Percentiles rank a stretch among this genome's conserved stretches.
Conservation (phyloP, 2,113 vertebrate genomes). For the Periophthalmodon schlosseri region DNA sequence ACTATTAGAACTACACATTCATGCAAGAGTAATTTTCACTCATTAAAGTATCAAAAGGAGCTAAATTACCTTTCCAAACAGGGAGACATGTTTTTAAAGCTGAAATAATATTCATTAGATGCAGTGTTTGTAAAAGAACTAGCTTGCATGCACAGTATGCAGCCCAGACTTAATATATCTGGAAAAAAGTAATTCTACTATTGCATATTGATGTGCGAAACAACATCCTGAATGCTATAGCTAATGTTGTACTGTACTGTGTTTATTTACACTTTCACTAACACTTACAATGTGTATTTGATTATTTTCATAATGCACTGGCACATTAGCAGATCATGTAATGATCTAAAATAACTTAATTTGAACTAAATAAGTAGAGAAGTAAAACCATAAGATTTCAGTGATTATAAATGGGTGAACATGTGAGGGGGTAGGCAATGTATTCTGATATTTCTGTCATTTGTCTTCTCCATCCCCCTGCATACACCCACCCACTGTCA, state of each 20-base stretch:
- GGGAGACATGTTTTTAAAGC: not conserved
- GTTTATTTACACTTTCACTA: too few species aligned
- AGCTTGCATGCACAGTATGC: not conserved
- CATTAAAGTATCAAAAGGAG: slow-evolving; percentile 7
- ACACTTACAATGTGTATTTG: not conserved
- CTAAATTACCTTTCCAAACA: slow-evolving; percentile 4
- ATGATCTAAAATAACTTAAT: too few species aligned
- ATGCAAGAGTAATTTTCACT: not conserved
- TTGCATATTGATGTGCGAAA: too few species aligned
- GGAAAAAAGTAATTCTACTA: too few species aligned
- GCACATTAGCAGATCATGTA: too few species aligned
- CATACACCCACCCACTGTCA: slow-evolving; percentile 45
- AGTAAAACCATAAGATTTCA: not conserved
- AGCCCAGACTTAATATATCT: too few species aligned
- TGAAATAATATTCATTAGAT: not conserved
- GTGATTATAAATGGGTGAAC: slow-evolving; percentile 22
- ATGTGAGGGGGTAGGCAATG: slow-evolving; percentile 35
- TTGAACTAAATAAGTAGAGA: not conserved
- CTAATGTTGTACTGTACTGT: too few species aligned
- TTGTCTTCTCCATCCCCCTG: slow-evolving; percentile 37
- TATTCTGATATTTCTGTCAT: slow-evolving; percentile 31
- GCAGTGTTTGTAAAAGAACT: not conserved
- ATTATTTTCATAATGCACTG: not conserved
- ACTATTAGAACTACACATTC: slow-evolving; percentile 8
- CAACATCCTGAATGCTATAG: too few species aligned